phyloP scores from a whole-genome alignment of 1,140 invertebrate species.

The Anoplophora glabripennis region DNA sequence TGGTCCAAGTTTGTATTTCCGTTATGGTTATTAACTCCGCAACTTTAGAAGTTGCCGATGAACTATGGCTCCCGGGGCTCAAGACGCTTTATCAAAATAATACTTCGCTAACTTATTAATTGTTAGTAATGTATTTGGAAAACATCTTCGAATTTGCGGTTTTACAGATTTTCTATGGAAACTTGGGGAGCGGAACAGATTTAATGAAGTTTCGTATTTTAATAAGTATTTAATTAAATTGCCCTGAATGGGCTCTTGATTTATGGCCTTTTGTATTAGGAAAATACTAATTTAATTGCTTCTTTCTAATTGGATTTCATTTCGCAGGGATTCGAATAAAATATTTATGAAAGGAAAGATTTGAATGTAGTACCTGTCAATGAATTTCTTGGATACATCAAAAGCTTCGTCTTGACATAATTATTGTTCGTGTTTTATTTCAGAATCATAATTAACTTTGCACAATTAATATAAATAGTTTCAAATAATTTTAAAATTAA shows the following conservation, averaged over 20 bases:
- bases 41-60: conserved; percentile 28
- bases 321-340: too few species aligned
- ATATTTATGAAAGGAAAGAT: too few species aligned
- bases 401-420: too few species aligned
- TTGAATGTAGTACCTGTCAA: too few species aligned
- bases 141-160: conserved; percentile 18
- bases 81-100: conserved; percentile 42
- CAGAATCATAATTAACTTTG: too few species aligned
- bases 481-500: too few species aligned
- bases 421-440: too few species aligned
- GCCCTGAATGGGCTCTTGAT: conserved; percentile 19
- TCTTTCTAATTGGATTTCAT: too few species aligned
- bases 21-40: conserved; percentile 42
- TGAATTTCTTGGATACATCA: too few species aligned
- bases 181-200: conserved; percentile 4
- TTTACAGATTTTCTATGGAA: conserved; percentile 14
- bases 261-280: background rate
- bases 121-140: conserved; percentile 20
- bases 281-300: too few species aligned
- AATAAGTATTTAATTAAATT: conserved; percentile 24
- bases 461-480: too few species aligned
- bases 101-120: conserved; percentile 41
- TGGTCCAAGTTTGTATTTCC: conserved; percentile 43
- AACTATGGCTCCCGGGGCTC: conserved; percentile 35
- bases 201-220: conserved; percentile 15